Percentiles rank a stretch among this genome's conserved stretches.
Evolutionary conservation across 2,888 invertebrate genomes (phyloP).

Genomic region (Ormyrus labotus): DNA sequence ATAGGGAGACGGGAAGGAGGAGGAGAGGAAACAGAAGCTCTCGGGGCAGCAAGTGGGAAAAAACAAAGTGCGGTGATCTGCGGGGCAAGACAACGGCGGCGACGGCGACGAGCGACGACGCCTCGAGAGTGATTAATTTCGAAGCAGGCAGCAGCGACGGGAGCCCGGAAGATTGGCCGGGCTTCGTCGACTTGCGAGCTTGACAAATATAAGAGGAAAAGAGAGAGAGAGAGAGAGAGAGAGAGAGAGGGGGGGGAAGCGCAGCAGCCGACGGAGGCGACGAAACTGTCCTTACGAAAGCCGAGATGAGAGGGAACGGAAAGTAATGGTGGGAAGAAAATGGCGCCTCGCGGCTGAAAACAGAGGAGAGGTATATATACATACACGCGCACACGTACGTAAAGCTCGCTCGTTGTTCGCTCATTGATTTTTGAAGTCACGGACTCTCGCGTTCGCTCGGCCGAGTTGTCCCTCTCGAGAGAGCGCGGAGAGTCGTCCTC

Average conservation of each 20-base stretch:
- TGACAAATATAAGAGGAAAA: conserved; percentile 21
- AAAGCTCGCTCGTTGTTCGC: too few relatives aligned
- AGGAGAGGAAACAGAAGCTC: too few relatives aligned
- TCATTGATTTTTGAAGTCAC: too few relatives aligned
- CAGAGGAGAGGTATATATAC: too few relatives aligned
- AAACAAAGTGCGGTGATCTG: not conserved
- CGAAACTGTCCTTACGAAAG: not conserved
- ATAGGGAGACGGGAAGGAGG: too few relatives aligned
- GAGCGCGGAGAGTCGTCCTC: too few relatives aligned
- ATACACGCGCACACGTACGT: too few relatives aligned
- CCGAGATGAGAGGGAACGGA: not conserved
- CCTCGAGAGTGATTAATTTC: conserved; percentile 37
- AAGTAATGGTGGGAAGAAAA: too few relatives aligned
- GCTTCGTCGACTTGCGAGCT: not conserved
- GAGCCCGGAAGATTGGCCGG: conserved; percentile 19
- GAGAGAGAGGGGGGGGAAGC: not conserved
- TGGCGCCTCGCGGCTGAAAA: too few relatives aligned
- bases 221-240: not conserved
- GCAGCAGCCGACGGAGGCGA: not conserved
- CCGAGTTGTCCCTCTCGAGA: too few relatives aligned
- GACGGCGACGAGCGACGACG: not conserved
- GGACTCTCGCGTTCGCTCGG: too few relatives aligned
- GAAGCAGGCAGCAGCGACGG: not conserved
- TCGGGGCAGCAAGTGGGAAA: not conserved
- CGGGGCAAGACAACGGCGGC: not conserved